Percentiles rank a stretch among this genome's conserved stretches.
These are phyloP conservation scores for Bugula neritina DNA, from an alignment of 2,888 invertebrate species.

Conservation along the genomic window DNA sequence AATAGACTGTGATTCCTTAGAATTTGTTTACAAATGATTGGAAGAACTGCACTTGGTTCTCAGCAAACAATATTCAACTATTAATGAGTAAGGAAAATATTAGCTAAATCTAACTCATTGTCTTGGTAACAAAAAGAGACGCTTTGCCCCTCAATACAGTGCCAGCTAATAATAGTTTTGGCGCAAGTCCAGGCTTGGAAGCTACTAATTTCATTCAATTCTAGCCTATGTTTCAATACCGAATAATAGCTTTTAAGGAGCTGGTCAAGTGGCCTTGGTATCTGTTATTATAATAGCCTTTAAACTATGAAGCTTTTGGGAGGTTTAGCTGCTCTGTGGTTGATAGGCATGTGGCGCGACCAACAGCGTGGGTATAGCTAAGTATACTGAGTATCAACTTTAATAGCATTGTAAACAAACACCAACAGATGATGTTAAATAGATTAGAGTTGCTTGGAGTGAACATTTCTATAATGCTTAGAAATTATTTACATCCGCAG, in stretches of 20 bases:
- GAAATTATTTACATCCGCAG: too few species aligned
- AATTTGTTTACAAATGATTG: neutral
- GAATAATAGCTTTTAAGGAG: too few species aligned
- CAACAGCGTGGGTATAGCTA: neutral
- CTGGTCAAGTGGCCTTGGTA: too few species aligned
- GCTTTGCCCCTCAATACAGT: neutral
- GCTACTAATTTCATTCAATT: neutral
- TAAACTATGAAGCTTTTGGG: too few species aligned
- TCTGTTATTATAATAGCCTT: too few species aligned
- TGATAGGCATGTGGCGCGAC: neutral
- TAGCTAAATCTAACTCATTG: neutral
- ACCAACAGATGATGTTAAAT: neutral
- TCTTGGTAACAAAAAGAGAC: slow-evolving; percentile 17
- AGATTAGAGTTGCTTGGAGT: neutral
- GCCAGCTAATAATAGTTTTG: neutral
- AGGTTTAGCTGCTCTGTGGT: too few species aligned
- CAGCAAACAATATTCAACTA: neutral
- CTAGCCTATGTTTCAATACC: neutral
- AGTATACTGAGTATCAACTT: neutral
- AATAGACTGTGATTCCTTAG: neutral
- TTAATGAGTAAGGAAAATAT: neutral
- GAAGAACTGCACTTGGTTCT: neutral
- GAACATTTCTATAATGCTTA: too few species aligned
- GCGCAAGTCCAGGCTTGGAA: slow-evolving; percentile 25
- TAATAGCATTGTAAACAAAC: neutral